These are phyloP conservation scores for Cyclina sinensis DNA, from an alignment of 1,140 invertebrate species.

Conservation along the genomic window DNA sequence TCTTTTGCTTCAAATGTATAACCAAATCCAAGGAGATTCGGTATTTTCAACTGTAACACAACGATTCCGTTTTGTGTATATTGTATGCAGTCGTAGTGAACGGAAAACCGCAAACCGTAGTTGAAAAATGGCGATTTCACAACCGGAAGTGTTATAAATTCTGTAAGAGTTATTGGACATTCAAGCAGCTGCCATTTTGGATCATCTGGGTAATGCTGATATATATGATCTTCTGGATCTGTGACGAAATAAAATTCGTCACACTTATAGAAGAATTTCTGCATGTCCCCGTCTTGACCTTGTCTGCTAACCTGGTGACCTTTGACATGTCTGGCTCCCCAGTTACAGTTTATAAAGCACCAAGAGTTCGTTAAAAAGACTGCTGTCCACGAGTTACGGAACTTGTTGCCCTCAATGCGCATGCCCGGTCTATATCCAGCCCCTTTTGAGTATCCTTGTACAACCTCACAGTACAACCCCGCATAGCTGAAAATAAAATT, in stretches of 20 bases:
- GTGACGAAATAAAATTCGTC: conserved; percentile 88
- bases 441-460: conserved; percentile 99
- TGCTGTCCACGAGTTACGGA: conserved; percentile 85
- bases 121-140: conserved; percentile 86
- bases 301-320: conserved; percentile 63
- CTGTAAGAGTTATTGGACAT: conserved; percentile 87
- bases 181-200: conserved; percentile 88
- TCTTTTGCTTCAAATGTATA: conserved; percentile 82
- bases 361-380: conserved; percentile 83
- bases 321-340: conserved; percentile 87
- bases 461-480: conserved; percentile 99
- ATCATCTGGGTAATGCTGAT: conserved; percentile 88
- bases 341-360: conserved; percentile 87
- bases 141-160: conserved; percentile 88
- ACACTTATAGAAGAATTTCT: conserved; percentile 83
- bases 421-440: conserved; percentile 99
- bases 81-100: conserved; percentile 83
- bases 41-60: conserved; percentile 81
- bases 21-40: conserved; percentile 81
- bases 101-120: conserved; percentile 81
- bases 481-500: conserved; percentile 92
- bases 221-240: conserved; percentile 88
- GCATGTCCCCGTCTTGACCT: conserved; percentile 30
- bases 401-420: conserved; percentile 94
- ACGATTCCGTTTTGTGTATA: conserved; percentile 81